Evolutionary conservation across 2,113 vertebrate species (phyloP).

Genomic region (Megaptera novaeangliae): DNA sequence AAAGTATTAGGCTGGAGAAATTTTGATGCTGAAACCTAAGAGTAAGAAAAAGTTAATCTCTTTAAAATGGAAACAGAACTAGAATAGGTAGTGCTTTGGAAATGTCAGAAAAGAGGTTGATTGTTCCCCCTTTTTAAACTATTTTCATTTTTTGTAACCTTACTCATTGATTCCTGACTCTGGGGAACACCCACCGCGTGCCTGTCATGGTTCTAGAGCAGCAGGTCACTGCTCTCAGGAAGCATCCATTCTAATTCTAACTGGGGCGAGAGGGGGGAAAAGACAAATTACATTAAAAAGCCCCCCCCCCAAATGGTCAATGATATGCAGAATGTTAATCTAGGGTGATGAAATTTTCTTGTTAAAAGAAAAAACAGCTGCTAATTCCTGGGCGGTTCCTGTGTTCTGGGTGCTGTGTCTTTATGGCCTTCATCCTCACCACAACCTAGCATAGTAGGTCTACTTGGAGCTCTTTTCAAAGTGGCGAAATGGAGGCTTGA

Average conservation of each 20-base stretch:
- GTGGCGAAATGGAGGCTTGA: background rate
- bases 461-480: background rate
- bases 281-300: background rate
- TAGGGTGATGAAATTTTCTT: background rate
- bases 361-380: background rate
- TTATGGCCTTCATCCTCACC: background rate
- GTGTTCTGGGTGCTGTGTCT: background rate
- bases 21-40: background rate
- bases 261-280: background rate
- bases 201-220: background rate
- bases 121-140: background rate
- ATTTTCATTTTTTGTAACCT: background rate
- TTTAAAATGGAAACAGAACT: background rate
- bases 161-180: background rate
- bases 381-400: background rate
- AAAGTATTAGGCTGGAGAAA: background rate
- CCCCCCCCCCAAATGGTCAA: rapidly evolving
- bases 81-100: background rate
- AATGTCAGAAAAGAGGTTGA: background rate
- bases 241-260: background rate
- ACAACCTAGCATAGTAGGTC: background rate
- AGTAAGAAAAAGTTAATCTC: background rate
- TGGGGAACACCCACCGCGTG: background rate
- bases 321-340: background rate
- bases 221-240: background rate